Conservation (phyloP, 2,113 vertebrate species). For the Hystrix cristata region DNA sequence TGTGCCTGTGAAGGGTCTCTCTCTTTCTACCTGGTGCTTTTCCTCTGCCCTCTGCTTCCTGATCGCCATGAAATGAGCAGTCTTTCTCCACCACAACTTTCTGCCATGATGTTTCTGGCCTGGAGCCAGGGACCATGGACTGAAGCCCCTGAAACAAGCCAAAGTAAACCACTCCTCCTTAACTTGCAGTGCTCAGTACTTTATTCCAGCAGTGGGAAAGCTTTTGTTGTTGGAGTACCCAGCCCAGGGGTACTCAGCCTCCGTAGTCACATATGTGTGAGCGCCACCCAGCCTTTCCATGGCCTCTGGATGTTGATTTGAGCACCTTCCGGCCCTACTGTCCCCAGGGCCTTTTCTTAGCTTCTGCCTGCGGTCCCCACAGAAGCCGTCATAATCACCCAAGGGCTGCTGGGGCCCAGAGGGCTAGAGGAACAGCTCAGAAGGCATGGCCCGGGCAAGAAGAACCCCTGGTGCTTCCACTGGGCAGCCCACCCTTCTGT, state of each 20-base stretch:
- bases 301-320: neutral
- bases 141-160: neutral
- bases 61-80: neutral
- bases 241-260: neutral
- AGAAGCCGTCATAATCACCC: neutral
- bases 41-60: neutral
- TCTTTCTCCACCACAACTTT: neutral
- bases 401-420: fast-evolving
- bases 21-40: neutral
- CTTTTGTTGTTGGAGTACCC: too few species aligned
- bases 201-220: neutral
- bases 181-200: neutral
- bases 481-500: neutral
- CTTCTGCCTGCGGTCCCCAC: fast-evolving
- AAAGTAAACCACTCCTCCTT: neutral
- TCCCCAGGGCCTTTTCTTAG: neutral
- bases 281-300: neutral
- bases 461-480: neutral
- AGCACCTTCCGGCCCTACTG: neutral
- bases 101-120: neutral
- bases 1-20: neutral
- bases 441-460: neutral
- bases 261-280: fast-evolving
- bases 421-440: neutral
- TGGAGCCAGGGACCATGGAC: neutral